Evolutionary conservation across 2,797 vertebrate species (phyloP).

Genomic region (Xenopus petersii): DNA sequence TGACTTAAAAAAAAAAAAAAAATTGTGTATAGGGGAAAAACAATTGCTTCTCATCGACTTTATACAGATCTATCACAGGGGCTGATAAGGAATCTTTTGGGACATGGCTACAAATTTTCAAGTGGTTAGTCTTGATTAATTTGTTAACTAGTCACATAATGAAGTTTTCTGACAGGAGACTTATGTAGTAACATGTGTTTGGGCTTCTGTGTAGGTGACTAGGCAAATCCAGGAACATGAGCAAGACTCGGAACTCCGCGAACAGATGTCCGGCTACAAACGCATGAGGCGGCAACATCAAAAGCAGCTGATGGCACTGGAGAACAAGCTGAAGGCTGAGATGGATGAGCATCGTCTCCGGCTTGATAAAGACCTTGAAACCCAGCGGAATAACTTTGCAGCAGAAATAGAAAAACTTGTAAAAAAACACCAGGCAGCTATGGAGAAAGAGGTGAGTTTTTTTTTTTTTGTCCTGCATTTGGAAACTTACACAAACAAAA

Average conservation of each 20-base stretch:
- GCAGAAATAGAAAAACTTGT: slow-evolving; percentile 97
- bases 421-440: slow-evolving; percentile 93
- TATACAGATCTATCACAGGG: too few relatives aligned
- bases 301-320: slow-evolving; percentile 94
- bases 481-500: too few relatives aligned
- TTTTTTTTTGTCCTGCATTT: too few relatives aligned
- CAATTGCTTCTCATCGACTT: too few relatives aligned
- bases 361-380: slow-evolving; percentile 98
- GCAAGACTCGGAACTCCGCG: slow-evolving; percentile 94
- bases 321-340: slow-evolving; percentile 97
- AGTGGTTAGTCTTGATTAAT: too few relatives aligned
- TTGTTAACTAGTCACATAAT: too few relatives aligned
- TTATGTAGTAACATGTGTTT: background rate
- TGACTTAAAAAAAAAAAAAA: too few relatives aligned
- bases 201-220: slow-evolving; percentile 79
- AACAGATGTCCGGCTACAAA: slow-evolving; percentile 98
- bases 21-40: too few relatives aligned
- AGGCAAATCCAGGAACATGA: slow-evolving; percentile 98
- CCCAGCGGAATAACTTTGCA: slow-evolving; percentile 91
- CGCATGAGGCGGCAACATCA: slow-evolving; percentile 98
- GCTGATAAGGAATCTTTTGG: too few relatives aligned
- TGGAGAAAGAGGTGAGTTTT: slow-evolving; percentile 90
- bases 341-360: slow-evolving; percentile 97
- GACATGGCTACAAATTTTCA: too few relatives aligned
- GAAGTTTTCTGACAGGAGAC: background rate